Percentiles rank a stretch among this genome's conserved stretches.
These are phyloP conservation scores for Cairina moschata DNA, from an alignment of 2,113 vertebrate genomes.

Conservation along the genomic window DNA sequence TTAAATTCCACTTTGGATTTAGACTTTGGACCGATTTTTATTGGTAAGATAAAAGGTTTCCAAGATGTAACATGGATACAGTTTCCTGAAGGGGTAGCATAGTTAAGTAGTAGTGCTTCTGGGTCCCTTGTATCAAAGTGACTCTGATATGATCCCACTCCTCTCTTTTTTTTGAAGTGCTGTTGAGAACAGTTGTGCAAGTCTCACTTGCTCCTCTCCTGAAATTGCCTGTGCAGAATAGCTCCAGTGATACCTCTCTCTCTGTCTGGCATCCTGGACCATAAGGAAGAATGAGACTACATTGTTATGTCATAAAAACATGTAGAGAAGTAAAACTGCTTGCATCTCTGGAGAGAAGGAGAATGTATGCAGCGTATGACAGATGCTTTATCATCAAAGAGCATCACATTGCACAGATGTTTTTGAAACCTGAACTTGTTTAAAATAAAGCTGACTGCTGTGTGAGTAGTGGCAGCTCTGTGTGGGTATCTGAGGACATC, in stretches of 20 bases:
- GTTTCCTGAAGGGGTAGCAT: not conserved
- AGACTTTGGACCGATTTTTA: not conserved
- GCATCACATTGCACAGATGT: not conserved
- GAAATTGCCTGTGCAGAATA: not conserved
- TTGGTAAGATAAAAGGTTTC: not conserved
- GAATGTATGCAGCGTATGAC: not conserved
- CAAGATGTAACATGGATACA: not conserved
- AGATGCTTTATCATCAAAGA: not conserved
- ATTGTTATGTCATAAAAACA: not conserved
- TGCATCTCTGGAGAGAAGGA: not conserved
- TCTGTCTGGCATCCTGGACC: not conserved
- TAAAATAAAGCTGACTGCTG: not conserved
- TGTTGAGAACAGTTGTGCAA: not conserved
- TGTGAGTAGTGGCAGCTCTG: rapidly evolving
- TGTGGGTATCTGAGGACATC: not conserved
- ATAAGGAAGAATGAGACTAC: not conserved
- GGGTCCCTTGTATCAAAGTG: not conserved
- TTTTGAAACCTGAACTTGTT: not conserved
- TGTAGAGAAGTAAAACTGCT: not conserved
- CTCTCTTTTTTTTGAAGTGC: not conserved
- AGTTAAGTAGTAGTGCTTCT: not conserved
- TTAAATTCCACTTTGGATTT: not conserved
- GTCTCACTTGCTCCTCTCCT: not conserved
- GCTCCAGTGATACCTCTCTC: not conserved
- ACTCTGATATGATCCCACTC: not conserved